Evolutionary conservation across 2,888 invertebrate species (phyloP), one percentile per base, ranked within the genome.

Genomic region (Eristalinus sepulchralis): DNA sequence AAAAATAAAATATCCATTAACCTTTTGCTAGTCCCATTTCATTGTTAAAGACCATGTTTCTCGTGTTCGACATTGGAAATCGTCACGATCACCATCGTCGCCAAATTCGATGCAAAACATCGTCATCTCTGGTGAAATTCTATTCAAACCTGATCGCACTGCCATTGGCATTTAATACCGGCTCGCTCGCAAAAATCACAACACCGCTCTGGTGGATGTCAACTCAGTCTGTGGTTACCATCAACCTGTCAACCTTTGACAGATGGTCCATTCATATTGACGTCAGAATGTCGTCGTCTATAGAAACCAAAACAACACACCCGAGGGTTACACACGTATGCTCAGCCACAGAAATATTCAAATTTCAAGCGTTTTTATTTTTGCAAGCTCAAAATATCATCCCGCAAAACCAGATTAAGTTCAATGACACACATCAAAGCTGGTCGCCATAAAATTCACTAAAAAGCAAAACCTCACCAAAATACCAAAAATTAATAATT

Each of bases 381-480:
- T 47, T 66, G 47, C 31, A 13, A 39, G 2, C n/a, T 63, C 53
- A 53, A 62, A 68, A 63, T 60, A 9, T 34, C 20, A 76, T 47
- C 62, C 31, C 31, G 59, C 59, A 47, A 36, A 71, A 73, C 67
- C 60, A 20, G 72, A 67, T 70, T 70, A 75, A 81, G 81, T 81
- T 81, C 81, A 81, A 81, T 81, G 81, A 81, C 81, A 81, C 64
- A 68, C 70, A 34, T 70, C 55, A 31, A 47, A 31, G 36, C 57
- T n/a, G 31, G 57, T 75, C 39, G 31, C 39, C n/a, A 68, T 22
- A 72, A 71, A 72, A 59, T 47, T 47, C 33, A 47, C 33, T 59
- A 33, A 63, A 75, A 75, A 63, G 20, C 62, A 67, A 60, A 39
- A 17, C 17, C 47, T 17, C 47, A 47, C 24, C 60, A 53, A 70